These are phyloP conservation scores for Sebastes oblongus DNA, from an alignment of 2,797 vertebrate species.

Conservation along the genomic window DNA sequence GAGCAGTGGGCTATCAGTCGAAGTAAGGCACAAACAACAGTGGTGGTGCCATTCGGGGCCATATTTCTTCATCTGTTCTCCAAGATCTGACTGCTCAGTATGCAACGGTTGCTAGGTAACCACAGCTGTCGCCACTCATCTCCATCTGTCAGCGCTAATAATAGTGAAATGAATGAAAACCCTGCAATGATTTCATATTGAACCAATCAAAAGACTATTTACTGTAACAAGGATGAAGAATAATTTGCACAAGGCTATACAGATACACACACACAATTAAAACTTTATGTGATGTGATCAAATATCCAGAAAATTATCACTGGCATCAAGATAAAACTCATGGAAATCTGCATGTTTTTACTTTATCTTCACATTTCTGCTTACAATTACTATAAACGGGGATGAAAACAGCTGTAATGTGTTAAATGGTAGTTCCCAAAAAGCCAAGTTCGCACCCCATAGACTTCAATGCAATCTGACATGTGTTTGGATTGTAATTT, in stretches of 20 bases:
- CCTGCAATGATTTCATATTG: neutral
- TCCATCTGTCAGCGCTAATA: conserved; percentile 56
- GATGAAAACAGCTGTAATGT: neutral
- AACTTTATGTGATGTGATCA: neutral
- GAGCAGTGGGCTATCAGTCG: neutral
- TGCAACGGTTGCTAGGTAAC: conserved; percentile 44
- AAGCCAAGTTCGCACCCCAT: no score
- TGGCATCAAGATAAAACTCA: neutral
- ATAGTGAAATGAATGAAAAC: conserved; percentile 34
- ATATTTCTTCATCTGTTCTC: conserved; percentile 13
- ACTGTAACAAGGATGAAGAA: neutral
- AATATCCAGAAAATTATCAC: neutral
- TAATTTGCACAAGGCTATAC: neutral
- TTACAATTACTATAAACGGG: neutral
- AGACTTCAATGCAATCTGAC: no score
- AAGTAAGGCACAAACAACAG: neutral
- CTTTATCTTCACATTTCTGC: neutral
- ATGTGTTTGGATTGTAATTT: no score
- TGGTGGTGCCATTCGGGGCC: neutral
- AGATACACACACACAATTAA: neutral
- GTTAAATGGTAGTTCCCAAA: no score
- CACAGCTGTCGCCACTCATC: conserved; percentile 48
- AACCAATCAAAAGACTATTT: conserved; percentile 19
- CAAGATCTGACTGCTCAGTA: conserved; percentile 23
- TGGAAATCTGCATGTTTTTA: neutral